Base-by-base conservation (phyloP, 2,113 vertebrate genomes). In the Podarcis raffonei region DNA sequence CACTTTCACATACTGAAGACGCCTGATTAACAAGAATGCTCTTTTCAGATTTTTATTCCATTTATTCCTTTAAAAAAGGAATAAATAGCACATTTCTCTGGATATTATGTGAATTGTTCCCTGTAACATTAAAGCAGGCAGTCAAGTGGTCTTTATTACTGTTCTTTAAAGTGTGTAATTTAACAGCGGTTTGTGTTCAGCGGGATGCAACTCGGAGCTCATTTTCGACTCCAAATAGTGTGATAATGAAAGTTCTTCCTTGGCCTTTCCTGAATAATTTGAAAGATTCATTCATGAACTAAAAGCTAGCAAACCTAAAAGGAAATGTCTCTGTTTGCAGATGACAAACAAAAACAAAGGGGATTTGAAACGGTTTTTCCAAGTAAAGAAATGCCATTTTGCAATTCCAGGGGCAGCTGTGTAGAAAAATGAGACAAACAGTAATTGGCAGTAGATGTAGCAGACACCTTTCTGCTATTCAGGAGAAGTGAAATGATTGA, bases 401-500 rank as follows among this genome's bases (percentile, higher is more conserved):
- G 1, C 82, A 89, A 89, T 94, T 53, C 18, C 59, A 83, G 32
- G 89, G 27, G 13, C 65, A 92, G 81, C 68, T 89, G 66, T 79
- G n/a, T 88, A 76, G 69, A 92, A 93, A 86, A 93, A 81, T 83
- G 81, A 92, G 57, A 84, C 53, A 53, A 83, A 30, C 11, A 77
- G 37, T 32, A 69, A 91, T 87, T 90, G 86, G 82, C 75, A 88
- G 53, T 35, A 71, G 7, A 74, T 39, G 23, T 62, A 39, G 71
- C 4, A 57, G 59, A 23, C 74, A 71, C 84, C 87, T 88, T 92
- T 88, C 69, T 92, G 79, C 89, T 90, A 83, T 42, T 82, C 5
- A 74, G 53, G 22, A 87, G 86, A 91, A 92, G 53, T 87, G 53
- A 85, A 89, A 84, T 93, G 87, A 92, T 76, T 95, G 90, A 92